Base-by-base conservation (phyloP, 2,888 invertebrate genomes). In the Phengaris alcon region DNA sequence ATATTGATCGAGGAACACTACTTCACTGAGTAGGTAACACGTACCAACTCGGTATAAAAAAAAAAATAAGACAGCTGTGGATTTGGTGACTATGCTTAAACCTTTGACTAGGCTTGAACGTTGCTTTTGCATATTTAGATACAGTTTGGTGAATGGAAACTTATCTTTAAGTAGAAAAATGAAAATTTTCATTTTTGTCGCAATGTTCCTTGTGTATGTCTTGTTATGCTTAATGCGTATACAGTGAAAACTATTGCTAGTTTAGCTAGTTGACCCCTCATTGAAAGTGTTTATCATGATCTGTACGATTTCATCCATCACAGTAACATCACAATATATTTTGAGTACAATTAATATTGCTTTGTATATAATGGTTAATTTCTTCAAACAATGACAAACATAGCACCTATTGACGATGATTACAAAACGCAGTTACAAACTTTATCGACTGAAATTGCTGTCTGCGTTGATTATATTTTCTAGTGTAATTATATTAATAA, bases 31-130 rank as follows among this genome's bases (percentile, higher is more conserved):
- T 35, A 22, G 22, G 22, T 22, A 22, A 35, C 35, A 35, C 35
- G 35, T 52, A 64, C 22, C 9, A 57, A 15, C 22, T 15, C 15
- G 35, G 10, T 59, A 55, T 55, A 4, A 64, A 64, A 64, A 35
- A 35, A 35, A 35, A 12, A 64, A 35, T 52, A 52, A 52, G 0
- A 4, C 64, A 64, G 6, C 35, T 35, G 0, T 10, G 4, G 12
- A 64, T 64, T 64, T 68, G 68, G 48, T 46, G n/a, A 9, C 13
- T 2, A 68, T 68, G 68, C n/a, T 68, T 2, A 68, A 68, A 68
- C 68, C 68, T 9, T 9, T 68, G 44, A 44, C 3, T 6, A 9
- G 10, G 8, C 13, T 68, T 10, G 68, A 68, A 68, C 3, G 48
- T 48, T 68, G 46, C 68, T n/a, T 68, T n/a, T 46, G 68, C 0